Evolutionary conservation across 2,888 invertebrate species (phyloP).

Genomic region (Litoditis marina): DNA sequence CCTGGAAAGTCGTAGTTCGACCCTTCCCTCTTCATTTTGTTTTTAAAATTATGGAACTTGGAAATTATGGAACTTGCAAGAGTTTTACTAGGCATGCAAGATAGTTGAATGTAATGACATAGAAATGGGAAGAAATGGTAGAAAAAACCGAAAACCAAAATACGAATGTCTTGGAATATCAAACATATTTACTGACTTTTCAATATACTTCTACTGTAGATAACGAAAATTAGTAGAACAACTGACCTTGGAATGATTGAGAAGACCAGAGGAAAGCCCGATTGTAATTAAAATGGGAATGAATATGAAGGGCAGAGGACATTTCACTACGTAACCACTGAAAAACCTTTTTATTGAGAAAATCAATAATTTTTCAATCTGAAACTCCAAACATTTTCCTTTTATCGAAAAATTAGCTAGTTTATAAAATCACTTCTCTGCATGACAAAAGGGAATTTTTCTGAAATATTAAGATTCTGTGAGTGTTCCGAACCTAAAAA

Average conservation of each 20-base stretch:
- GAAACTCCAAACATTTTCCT: background rate
- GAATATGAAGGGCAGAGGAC: slow-evolving; percentile 55
- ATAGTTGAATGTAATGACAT: too few relatives aligned
- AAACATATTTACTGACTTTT: background rate
- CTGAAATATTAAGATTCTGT: too few relatives aligned
- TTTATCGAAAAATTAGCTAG: background rate
- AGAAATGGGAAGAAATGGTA: background rate
- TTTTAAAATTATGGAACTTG: background rate
- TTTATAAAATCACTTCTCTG: background rate
- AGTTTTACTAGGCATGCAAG: too few relatives aligned
- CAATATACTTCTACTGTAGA: too few relatives aligned
- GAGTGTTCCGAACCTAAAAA: background rate
- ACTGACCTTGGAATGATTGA: slow-evolving; percentile 31
- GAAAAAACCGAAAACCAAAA: too few relatives aligned
- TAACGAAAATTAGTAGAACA: too few relatives aligned
- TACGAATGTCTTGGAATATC: too few relatives aligned
- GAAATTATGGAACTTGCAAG: background rate
- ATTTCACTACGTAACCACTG: slow-evolving; percentile 43
- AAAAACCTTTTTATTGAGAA: too few relatives aligned
- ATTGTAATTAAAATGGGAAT: slow-evolving; percentile 51
- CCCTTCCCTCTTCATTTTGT: background rate
- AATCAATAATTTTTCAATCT: background rate
- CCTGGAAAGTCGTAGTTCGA: too few relatives aligned
- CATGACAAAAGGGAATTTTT: too few relatives aligned
- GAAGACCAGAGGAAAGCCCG: slow-evolving; percentile 48